Conservation (phyloP, 2,113 vertebrate species). For the Megalops atlanticus region DNA sequence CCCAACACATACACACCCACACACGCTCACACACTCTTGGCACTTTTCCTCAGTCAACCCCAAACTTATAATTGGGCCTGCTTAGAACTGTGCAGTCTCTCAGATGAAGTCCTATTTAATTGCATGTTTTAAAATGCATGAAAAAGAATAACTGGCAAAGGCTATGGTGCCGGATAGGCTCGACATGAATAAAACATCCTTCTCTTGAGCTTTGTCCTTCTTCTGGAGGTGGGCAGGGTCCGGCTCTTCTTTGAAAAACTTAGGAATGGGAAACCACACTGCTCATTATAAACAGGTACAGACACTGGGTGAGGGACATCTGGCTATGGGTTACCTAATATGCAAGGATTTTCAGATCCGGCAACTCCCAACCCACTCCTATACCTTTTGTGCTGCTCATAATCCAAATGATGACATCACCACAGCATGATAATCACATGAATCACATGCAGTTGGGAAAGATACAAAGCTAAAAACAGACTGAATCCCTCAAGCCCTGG, state of each 20-base stretch:
- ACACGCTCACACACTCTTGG: too few species aligned
- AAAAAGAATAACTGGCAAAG: slow-evolving; percentile 53
- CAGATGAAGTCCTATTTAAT: slow-evolving; percentile 52
- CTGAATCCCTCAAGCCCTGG: background rate
- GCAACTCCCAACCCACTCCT: background rate
- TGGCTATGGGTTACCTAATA: background rate
- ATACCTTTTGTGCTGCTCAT: too few species aligned
- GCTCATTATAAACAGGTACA: background rate
- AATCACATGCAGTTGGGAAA: background rate
- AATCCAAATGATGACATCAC: background rate
- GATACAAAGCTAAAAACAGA: background rate
- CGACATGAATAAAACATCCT: slow-evolving; percentile 50
- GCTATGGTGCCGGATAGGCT: slow-evolving; percentile 37
- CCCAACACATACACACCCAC: slow-evolving; percentile 33
- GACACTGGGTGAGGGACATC: background rate
- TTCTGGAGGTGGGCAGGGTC: background rate
- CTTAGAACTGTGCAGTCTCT: slow-evolving; percentile 36
- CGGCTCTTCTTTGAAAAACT: background rate
- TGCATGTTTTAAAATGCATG: slow-evolving; percentile 54
- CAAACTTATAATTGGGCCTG: slow-evolving; percentile 52
- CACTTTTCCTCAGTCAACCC: background rate
- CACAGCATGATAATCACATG: background rate
- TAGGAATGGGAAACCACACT: background rate
- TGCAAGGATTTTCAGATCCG: background rate
- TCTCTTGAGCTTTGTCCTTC: background rate